Percentiles rank a stretch among this genome's conserved stretches.
Conservation (phyloP, 2,113 vertebrate species). For the Scytalopus superciliaris region DNA sequence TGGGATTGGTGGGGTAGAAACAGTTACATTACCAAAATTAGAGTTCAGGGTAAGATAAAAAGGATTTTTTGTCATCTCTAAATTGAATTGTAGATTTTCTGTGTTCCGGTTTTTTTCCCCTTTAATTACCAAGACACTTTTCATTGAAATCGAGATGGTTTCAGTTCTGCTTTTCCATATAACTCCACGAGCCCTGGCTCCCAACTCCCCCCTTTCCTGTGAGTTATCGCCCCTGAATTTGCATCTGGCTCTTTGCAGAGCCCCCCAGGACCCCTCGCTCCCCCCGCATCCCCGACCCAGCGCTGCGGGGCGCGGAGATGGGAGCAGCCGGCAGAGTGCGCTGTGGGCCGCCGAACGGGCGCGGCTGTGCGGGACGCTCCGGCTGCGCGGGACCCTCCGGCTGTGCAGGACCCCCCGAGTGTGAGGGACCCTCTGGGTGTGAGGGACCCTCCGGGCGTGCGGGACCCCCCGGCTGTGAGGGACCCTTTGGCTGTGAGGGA, state of each 20-base stretch:
- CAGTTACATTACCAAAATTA: neutral
- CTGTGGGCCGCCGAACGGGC: neutral
- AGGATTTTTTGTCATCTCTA: neutral
- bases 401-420: too few species aligned
- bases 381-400: neutral
- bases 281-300: neutral
- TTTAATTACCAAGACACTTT: neutral
- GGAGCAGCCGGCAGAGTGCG: neutral
- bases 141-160: rapidly evolving
- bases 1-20: neutral
- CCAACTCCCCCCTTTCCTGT: rapidly evolving
- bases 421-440: too few species aligned
- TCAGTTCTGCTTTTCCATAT: too few species aligned
- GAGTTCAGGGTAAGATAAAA: neutral
- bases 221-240: rapidly evolving
- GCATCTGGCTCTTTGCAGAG: neutral
- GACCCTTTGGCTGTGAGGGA: neutral
- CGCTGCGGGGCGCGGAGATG: neutral
- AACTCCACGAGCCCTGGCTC: rapidly evolving
- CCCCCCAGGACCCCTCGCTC: neutral
- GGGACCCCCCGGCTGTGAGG: too few species aligned
- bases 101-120: neutral
- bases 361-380: too few species aligned
- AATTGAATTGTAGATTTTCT: neutral
- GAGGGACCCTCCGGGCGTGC: too few species aligned